Evolutionary conservation across 2,113 vertebrate species (phyloP), one percentile per base, ranked within the genome.

Genomic region (Lophotis ruficrista): DNA sequence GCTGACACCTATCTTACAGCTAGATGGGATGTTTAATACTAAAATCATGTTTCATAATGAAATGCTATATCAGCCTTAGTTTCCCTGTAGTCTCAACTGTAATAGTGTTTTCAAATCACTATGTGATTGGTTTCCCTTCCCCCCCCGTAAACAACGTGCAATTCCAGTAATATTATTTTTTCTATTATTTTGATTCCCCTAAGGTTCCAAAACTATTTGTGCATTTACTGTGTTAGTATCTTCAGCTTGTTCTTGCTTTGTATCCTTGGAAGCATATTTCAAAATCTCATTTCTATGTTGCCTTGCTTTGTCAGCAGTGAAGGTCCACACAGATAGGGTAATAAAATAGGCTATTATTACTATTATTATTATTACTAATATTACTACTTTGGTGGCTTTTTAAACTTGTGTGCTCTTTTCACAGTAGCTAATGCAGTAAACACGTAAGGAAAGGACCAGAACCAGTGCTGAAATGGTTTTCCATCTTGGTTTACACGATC

Each of bases 101-200:
- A 80, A 86, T n/a, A 57, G n/a, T 45, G n/a, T 81, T 93, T 91
- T 80, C 66, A 91, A 79, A 83, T 56, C 61, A 54, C 61, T 58
- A 0, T n/a, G 33, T 84, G 79, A 92, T 83, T 75, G 37, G 66
- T 84, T 96, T 84, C 28, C 47, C 79, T n/a, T 9, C 14, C 16
- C 8, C 15, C 16, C 27, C 14, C 12, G 1, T 64, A 76, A 96
- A 90, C 81, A 89, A 91, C 48, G 64, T 83, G 58, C 35, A 94
- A 72, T 89, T 95, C 62, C 56, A 89, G 45, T 75, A 91, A 94
- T 95, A 78, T 80, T 85, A 70, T 83, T 73, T 96, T 91, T 87
- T 51, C 68, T 93, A 93, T 96, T 96, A 81, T 50, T 92, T 80
- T 87, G 45, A 88, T 95, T 95, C 81, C 91, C 81, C 27, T 68